Evolutionary conservation across 2,888 invertebrate genomes (phyloP), one percentile per base, ranked within the genome.

Genomic region (Spodoptera littoralis): DNA sequence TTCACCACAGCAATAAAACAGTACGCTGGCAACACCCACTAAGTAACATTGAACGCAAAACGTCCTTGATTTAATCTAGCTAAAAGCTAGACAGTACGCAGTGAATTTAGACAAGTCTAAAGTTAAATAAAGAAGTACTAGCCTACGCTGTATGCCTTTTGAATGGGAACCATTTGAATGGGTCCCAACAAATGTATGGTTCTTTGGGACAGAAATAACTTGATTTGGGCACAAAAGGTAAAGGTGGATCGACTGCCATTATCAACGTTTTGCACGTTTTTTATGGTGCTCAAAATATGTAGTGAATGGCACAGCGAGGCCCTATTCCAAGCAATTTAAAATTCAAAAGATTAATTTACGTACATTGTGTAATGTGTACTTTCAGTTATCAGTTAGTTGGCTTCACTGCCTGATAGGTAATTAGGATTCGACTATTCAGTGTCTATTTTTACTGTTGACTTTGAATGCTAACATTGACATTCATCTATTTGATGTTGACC

Each of bases 51-150:
- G 44, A 54, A 66, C 48, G 22, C 9, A 52, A 54, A 45, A 36
- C 36, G 36, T 36, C 30, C 56, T 70, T 64, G 50, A 70, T 79
- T 77, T 70, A 79, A 79, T 77, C 66, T 73, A 61, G 62, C 59
- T 77, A 73, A 79, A 63, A 77, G 77, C 73, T 36, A 8, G 45
- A 55, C 42, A 49, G 50, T 49, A 58, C 43, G 43, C 12, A 55
- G 63, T 49, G 62, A 72, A 68, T 77, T 79, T 76, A 65, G 73
- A 70, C 66, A 66, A 72, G 59, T 65, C 59, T 59, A 52, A 67
- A 65, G 53, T 56, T 66, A 65, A 70, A 77, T 68, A 70, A 68
- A 77, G 60, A 60, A 55, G 45, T 51, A 51, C 41, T 18, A 8
- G 45, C 27, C 36, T 52, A 73, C 44, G 44, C 55, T 69, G 47